Evolutionary conservation across 2,888 invertebrate genomes (phyloP), one percentile per base, ranked within the genome.

Genomic region (Theretra japonica): DNA sequence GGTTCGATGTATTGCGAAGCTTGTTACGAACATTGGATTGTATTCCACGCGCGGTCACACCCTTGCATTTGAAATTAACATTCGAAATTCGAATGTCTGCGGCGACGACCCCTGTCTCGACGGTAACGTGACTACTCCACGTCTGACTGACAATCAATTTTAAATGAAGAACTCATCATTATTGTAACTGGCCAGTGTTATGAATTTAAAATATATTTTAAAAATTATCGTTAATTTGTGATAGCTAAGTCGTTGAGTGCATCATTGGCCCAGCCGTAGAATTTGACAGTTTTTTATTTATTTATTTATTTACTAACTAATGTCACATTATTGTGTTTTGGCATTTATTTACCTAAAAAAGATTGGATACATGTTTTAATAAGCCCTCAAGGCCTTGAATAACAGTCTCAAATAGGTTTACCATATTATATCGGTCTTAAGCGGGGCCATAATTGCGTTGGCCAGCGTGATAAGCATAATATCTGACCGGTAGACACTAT

Each of bases 11-110:
- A 68, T 59, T 30, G 71, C 70, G 70, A 68, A 75, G 68, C 73
- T 75, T 58, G 77, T 75, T 74, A 77, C 75, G 73, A 73, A 53
- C 28, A 56, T 68, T 72, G 58, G 78, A 83, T 86, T 83, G 84
- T 86, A 83, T 83, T 83, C 82, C 75, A 76, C 74, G 76, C 80
- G 84, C 84, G 82, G 85, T 85, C 86, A 85, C 88, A 85, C 87
- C 88, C 89, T 86, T 88, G 87, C 88, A 88, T 90, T 90, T 87
- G 83, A 86, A 88, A 89, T 86, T 83, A 87, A 87, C 84, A 82
- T 86, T 86, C 83, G 85, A 84, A 88, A 82, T 88, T 86, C 82
- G 82, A 88, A 86, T 82, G 85, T 85, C 81, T 88, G 88, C 86
- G 86, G 86, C 83, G 77, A 82, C 83, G 81, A 86, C 84, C 86